Evolutionary conservation across 1,140 invertebrate species (phyloP), one percentile per base, ranked within the genome.

Genomic region (Zaprionus kolodkinae): DNA sequence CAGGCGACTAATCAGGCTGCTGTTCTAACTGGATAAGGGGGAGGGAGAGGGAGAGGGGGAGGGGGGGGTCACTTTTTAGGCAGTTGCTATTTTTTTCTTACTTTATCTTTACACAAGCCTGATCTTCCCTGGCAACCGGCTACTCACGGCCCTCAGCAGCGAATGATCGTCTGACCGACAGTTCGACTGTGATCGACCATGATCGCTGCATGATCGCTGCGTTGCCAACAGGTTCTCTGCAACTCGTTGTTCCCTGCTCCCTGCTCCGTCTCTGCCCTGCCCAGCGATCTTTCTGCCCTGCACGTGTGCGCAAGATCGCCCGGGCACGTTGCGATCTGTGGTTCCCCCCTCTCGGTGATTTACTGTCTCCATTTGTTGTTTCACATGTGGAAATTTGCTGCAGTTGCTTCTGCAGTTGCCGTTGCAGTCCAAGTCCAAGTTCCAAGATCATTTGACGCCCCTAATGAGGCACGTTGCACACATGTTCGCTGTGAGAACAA

Each of bases 391-490:
- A 38, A 61, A 70, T 57, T n/a, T n/a, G n/a, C n/a, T n/a, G n/a
- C n/a, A n/a, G n/a, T n/a, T 21, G 21, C 21, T 21, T 1, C 21
- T 21, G 21, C 21, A 1, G 1, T 21, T 35, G 67, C 48, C 33
- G 52, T 55, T 30, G 52, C 40, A 64, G 48, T 64, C 56, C 40
- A 33, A 64, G 48, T 57, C 62, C 52, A 38, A 52, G 72, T n/a
- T n/a, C 70, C 67, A 69, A 80, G 81, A 79, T 76, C 81, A 50
- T 70, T 74, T 62, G 56, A 76, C 67, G 64, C 55, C 67, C 65
- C 82, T 76, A 86, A 86, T 77, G 76, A 86, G 77, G 55, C 57
- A 64, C 57, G 43, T 33, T 35, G 45, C 74, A 78, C 84, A 87
- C 84, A 88, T 87, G 84, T 83, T 65, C 27, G 1, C 27, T 3